Evolutionary conservation across 2,113 vertebrate genomes (phyloP).

Genomic region (Cercopithecus mona): DNA sequence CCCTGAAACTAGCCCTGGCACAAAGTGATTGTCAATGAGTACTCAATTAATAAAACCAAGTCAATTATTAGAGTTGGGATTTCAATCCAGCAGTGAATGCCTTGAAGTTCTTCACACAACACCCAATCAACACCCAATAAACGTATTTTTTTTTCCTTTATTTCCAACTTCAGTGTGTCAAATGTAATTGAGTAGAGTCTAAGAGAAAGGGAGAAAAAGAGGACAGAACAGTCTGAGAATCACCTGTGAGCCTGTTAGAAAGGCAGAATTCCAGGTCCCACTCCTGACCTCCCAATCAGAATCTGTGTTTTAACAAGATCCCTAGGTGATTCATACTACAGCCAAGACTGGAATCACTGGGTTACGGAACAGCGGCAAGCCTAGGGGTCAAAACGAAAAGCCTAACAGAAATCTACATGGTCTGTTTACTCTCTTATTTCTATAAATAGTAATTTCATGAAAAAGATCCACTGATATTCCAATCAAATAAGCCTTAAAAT

Average conservation of each 20-base stretch:
- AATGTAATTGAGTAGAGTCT: neutral
- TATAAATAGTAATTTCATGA: neutral
- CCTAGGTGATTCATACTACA: neutral
- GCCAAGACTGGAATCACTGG: neutral
- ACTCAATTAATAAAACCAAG: neutral
- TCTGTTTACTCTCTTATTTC: neutral
- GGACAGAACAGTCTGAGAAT: neutral
- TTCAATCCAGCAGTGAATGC: neutral
- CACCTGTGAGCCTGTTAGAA: neutral
- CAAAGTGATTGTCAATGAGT: neutral
- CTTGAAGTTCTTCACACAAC: neutral
- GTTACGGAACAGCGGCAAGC: neutral
- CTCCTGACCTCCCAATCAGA: neutral
- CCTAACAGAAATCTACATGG: neutral
- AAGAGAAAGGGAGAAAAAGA: neutral
- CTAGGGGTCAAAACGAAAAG: neutral
- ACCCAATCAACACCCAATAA: neutral
- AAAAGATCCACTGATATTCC: neutral
- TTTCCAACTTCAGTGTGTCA: neutral
- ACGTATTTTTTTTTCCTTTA: neutral
- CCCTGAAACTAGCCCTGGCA: neutral
- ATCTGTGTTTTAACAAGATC: neutral
- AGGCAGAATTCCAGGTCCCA: neutral
- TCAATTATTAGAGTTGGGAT: neutral
- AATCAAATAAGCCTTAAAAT: neutral